Percentiles rank a stretch among this genome's conserved stretches.
These are phyloP conservation scores for Epinephelus coioides DNA, from an alignment of 2,797 vertebrate species.

Conservation along the genomic window DNA sequence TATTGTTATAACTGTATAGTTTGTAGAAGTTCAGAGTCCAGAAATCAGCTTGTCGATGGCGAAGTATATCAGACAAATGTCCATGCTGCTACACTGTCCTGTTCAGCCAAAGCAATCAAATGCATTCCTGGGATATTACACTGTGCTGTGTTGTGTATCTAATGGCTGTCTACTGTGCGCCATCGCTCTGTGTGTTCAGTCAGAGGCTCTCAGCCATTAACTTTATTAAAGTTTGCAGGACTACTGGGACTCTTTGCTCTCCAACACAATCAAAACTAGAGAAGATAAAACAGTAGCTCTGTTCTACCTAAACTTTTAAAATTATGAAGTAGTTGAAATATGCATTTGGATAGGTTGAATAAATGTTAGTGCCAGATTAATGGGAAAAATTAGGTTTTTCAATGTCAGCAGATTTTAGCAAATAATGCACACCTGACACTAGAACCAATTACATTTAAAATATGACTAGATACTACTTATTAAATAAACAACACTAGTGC, in stretches of 20 bases:
- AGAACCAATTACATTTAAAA: background rate
- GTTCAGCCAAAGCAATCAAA: constrained; percentile 46
- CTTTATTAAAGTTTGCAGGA: constrained; percentile 54
- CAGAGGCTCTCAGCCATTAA: constrained; percentile 46
- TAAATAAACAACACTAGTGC: background rate
- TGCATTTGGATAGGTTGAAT: background rate
- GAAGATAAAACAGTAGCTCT: background rate
- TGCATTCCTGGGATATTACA: constrained; percentile 55
- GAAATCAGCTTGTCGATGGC: constrained; percentile 6
- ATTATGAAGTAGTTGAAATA: background rate
- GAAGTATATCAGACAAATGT: constrained; percentile 10
- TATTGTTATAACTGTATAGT: background rate
- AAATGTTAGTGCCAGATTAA: background rate
- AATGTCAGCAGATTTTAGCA: background rate
- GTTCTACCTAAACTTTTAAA: background rate
- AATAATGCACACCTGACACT: background rate
- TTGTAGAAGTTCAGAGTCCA: constrained; percentile 2
- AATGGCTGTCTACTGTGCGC: constrained; percentile 29
- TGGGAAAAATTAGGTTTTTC: background rate
- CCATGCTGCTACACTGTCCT: background rate
- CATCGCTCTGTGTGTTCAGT: constrained; percentile 21
- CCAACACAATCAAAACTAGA: constrained; percentile 9
- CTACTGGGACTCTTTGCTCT: background rate
- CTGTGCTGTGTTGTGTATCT: constrained; percentile 45
- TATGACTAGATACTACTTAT: background rate